phyloP scores from a whole-genome alignment of 2,113 vertebrate genomes.

The Gallinago undulata region DNA sequence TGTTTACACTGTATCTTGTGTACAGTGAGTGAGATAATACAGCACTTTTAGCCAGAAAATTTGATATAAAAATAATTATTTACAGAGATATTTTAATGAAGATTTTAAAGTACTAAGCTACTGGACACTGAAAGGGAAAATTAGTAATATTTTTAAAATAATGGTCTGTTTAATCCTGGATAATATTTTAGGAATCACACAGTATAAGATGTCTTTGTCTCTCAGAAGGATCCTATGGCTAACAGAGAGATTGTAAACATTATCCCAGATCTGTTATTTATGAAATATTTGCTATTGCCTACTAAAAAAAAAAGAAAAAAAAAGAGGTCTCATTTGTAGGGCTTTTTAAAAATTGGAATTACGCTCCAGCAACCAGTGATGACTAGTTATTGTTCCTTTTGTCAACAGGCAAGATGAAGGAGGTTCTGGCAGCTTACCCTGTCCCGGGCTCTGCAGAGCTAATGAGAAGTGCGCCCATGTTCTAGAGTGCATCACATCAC shows the following conservation, averaged over 20 bases:
- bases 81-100: not conserved
- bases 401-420: slow-evolving; percentile 84
- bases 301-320: not conserved
- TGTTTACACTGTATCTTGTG: not conserved
- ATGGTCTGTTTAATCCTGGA: not conserved
- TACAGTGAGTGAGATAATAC: not conserved
- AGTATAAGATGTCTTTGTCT: not conserved
- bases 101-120: not conserved
- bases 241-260: not conserved
- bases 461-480: slow-evolving; percentile 73
- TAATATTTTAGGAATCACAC: not conserved
- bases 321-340: slow-evolving; percentile 9
- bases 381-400: slow-evolving; percentile 84
- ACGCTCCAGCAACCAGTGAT: slow-evolving; percentile 66
- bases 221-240: not conserved
- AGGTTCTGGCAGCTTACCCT: slow-evolving; percentile 75
- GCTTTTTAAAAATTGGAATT: slow-evolving; percentile 48
- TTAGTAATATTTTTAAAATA: not conserved
- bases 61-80: not conserved
- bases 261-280: not conserved
- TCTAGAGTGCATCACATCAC: slow-evolving; percentile 71
- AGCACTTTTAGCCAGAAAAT: not conserved
- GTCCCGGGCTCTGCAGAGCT: slow-evolving; percentile 77
- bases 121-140: not conserved
- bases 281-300: slow-evolving; percentile 44